phyloP scores from a whole-genome alignment of 2,797 vertebrate genomes.

The Microchirus variegatus region DNA sequence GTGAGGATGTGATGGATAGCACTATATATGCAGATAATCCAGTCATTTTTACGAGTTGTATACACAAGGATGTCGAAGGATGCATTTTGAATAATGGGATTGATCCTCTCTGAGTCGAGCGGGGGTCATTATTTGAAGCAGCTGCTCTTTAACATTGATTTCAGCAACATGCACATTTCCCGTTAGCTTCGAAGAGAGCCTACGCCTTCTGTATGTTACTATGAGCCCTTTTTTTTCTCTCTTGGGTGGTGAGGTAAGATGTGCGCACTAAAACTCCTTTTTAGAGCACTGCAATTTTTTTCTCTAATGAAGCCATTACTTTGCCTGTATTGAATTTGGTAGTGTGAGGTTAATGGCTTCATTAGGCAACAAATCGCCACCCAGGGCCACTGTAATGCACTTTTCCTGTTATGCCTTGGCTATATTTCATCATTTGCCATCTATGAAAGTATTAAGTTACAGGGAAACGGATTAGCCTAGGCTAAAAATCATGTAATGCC shows the following conservation, averaged over 20 bases:
- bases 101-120: not conserved
- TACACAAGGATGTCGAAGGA: slow-evolving; percentile 14
- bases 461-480: slow-evolving; percentile 73
- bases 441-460: slow-evolving; percentile 76
- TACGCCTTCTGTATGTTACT: slow-evolving; percentile 45
- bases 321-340: slow-evolving; percentile 76
- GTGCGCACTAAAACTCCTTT: slow-evolving; percentile 52
- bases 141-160: slow-evolving; percentile 28
- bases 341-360: slow-evolving; percentile 83
- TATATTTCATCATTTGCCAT: slow-evolving; percentile 80
- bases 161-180: slow-evolving; percentile 11
- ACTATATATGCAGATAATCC: slow-evolving; percentile 23
- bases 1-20: slow-evolving; percentile 43
- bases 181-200: slow-evolving; percentile 35
- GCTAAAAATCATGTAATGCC: slow-evolving; percentile 64
- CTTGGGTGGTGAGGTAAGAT: slow-evolving; percentile 56
- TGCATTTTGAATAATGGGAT: slow-evolving; percentile 17
- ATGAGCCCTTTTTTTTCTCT: slow-evolving; percentile 25
- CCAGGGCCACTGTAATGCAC: slow-evolving; percentile 64
- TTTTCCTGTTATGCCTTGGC: slow-evolving; percentile 54
- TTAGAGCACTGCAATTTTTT: slow-evolving; percentile 57
- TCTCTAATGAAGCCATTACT: slow-evolving; percentile 79
- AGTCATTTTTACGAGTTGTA: slow-evolving; percentile 26
- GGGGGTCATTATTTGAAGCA: slow-evolving; percentile 20
- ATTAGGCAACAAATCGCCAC: slow-evolving; percentile 80